A percentile compares a stretch with the other conserved stretches of the same genome.
Evolutionary conservation across 2,797 vertebrate genomes (phyloP).

Genomic region (Dendrocincla tyrannina): DNA sequence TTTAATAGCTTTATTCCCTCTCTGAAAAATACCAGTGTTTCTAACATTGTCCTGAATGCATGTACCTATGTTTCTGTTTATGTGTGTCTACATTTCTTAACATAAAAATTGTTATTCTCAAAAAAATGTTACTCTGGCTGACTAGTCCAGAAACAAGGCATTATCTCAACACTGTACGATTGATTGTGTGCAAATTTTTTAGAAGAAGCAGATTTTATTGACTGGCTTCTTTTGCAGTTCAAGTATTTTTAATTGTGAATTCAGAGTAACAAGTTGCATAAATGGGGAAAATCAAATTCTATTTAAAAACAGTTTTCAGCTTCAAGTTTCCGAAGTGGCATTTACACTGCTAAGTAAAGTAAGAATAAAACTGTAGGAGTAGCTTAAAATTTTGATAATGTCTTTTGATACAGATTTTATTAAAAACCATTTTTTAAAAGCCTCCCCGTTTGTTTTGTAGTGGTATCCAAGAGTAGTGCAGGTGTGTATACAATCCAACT

Average conservation of each 20-base stretch:
- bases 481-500: background rate
- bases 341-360: slow-evolving; percentile 17
- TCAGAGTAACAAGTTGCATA: slow-evolving; percentile 34
- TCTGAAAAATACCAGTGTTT: background rate
- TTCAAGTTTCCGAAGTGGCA: slow-evolving; percentile 6
- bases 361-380: background rate
- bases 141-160: background rate
- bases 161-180: background rate
- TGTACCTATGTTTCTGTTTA: background rate
- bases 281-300: slow-evolving; percentile 32
- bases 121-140: background rate
- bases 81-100: background rate
- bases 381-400: background rate
- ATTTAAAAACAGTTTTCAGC: slow-evolving; percentile 43
- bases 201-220: background rate
- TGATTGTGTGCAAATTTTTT: slow-evolving; percentile 25
- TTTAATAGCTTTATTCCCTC: background rate
- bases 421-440: background rate
- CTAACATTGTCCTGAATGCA: background rate
- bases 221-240: background rate
- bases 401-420: background rate
- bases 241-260: background rate
- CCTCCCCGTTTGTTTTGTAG: background rate
- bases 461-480: background rate
- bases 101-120: background rate